Evolutionary conservation across 2,113 vertebrate genomes (phyloP), one percentile per base, ranked within the genome.

Genomic region (Xiphophorus couchianus): DNA sequence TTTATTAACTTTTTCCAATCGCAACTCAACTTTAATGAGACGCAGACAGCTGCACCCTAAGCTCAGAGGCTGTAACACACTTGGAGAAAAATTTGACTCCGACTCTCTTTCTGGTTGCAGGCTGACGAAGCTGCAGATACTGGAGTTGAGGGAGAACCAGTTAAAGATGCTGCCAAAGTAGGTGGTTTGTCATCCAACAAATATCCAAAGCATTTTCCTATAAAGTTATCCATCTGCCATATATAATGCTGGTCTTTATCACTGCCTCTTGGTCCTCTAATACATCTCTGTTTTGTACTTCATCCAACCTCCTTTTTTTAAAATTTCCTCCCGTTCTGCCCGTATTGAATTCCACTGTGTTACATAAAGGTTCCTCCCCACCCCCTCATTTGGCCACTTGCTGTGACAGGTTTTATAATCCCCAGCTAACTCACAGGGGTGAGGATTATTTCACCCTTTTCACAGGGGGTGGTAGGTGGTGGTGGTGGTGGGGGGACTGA

Each of bases 141-240:
- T 99, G 94, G 98, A 99, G 93, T 95, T 99, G 86, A 95, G 98
- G 92, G 98, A 99, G 94, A 99, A 99, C 91, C 97, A 99, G 92
- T 93, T 99, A 84, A 98, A 99, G 95, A 96, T 97, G 95, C 94
- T 99, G 94, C 98, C 98, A 94, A 99, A 98, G 98, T 99, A 96
- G 73, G 87, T 87, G 54, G 64, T 78, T 60, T 79, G 35, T 27
- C 22, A 17, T 30, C 14, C 19, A 22, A 19, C 48, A 51, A 22
- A 51, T 8, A 22, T 19, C 19, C 7, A 15, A 42, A 42, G 19
- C 48, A 19, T 19, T 51, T 15, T 51, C 44, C 44, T 7, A 7
- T 19, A 19, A 22, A 22, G 17, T 58, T 9, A 58, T n/a, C 51
- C 51, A 17, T 58, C 25, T 9, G 51, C 25, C 25, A 25, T n/a